Conservation (phyloP, 53 echinoderm and acorn worm species). For the Glandiceps talaboti region DNA sequence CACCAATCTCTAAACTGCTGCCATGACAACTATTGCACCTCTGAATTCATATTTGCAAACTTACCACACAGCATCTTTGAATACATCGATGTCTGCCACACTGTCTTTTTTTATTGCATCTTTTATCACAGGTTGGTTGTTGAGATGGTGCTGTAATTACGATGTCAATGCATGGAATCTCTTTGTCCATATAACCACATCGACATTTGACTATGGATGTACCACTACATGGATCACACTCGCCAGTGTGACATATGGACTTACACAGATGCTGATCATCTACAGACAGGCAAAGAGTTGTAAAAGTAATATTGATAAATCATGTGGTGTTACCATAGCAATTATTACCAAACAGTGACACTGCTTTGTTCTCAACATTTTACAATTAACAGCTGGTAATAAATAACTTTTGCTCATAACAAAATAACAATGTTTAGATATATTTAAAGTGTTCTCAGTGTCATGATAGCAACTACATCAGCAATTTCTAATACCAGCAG, state of each 20-base stretch:
- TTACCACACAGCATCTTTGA: conserved; percentile 68
- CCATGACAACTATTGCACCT: background rate
- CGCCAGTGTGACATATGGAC: conserved; percentile 53
- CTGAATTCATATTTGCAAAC: conserved; percentile 9
- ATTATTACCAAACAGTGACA: too few species aligned
- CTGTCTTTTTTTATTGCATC: conserved; percentile 67
- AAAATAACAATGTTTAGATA: too few species aligned
- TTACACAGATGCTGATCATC: conserved; percentile 67
- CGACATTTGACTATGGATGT: conserved; percentile 64
- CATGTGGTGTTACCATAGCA: too few species aligned
- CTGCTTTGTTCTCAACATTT: too few species aligned
- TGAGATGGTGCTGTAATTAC: conserved; percentile 1
- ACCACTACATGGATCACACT: conserved; percentile 47
- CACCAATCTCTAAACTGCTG: background rate
- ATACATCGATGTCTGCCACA: conserved; percentile 91
- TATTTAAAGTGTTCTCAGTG: too few species aligned
- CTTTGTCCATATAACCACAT: conserved; percentile 80
- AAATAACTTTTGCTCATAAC: too few species aligned
- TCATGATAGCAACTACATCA: too few species aligned
- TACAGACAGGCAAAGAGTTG: conserved; percentile 13
- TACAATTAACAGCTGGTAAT: too few species aligned
- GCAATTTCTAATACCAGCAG: too few species aligned
- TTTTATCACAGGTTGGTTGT: conserved; percentile 45
- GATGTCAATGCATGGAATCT: conserved; percentile 14
- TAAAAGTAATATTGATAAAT: too few species aligned